Evolutionary conservation across 2,888 invertebrate genomes (phyloP).

Genomic region (Microctonus hyperodae): DNA sequence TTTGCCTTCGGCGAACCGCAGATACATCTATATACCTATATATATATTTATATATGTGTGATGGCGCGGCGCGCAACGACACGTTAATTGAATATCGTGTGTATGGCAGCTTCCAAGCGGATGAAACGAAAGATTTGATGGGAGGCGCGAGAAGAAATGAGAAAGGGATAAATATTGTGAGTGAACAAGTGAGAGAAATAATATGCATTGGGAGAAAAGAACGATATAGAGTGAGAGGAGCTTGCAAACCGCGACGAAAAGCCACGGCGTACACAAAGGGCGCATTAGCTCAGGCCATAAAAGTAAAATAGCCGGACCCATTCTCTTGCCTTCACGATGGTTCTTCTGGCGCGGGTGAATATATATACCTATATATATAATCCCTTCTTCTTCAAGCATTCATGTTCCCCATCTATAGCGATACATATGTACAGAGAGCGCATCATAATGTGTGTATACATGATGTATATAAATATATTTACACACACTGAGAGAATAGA

Average conservation of each 20-base stretch:
- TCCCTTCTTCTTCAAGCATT: constrained; percentile 26
- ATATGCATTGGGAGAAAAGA: background rate
- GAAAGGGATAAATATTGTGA: constrained; percentile 6
- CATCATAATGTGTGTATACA: no score
- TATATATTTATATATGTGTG: background rate
- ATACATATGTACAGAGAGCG: background rate
- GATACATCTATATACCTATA: background rate
- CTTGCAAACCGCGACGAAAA: constrained; percentile 51
- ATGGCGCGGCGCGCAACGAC: constrained; percentile 18
- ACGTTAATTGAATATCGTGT: constrained; percentile 33
- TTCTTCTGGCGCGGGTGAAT: constrained; percentile 23
- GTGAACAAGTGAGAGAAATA: background rate
- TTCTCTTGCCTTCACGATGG: constrained; percentile 26
- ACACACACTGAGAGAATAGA: constrained; percentile 17
- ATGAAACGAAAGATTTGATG: constrained; percentile 22
- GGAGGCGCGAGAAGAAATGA: constrained; percentile 1
- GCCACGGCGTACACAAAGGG: constrained; percentile 54
- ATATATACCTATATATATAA: constrained; percentile 8
- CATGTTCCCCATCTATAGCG: constrained; percentile 8
- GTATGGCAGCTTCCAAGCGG: constrained; percentile 16
- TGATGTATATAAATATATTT: constrained; percentile 6
- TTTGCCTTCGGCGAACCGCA: constrained; percentile 7
- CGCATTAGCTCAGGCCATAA: constrained; percentile 56
- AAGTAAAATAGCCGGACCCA: constrained; percentile 51
- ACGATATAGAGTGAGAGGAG: constrained; percentile 28